Percentiles rank a stretch among this genome's conserved stretches.
Conservation (phyloP, 2,888 invertebrate genomes). For the Tuberolachnus salignus region DNA sequence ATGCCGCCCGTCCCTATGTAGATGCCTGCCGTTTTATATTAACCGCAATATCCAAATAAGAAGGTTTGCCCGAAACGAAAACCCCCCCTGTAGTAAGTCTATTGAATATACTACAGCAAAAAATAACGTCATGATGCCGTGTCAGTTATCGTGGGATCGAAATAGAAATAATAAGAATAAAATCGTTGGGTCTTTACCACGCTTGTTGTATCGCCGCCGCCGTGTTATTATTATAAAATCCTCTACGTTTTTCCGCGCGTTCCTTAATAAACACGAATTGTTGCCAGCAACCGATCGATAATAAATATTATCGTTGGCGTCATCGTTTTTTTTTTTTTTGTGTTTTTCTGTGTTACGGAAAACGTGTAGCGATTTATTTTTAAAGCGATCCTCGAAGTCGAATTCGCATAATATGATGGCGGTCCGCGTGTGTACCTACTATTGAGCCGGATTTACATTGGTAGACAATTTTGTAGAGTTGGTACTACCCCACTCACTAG, state of each 20-base stretch:
- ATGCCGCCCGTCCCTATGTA: too few relatives aligned
- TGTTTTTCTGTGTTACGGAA: not conserved
- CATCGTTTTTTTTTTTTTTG: slow-evolving; percentile 39
- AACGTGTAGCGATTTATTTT: slow-evolving; percentile 46
- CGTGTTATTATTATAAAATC: slow-evolving; percentile 45
- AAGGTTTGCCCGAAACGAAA: too few relatives aligned
- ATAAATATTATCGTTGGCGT: slow-evolving; percentile 56
- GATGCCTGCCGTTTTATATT: too few relatives aligned
- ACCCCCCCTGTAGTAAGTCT: too few relatives aligned
- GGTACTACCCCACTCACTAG: too few relatives aligned
- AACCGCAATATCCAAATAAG: too few relatives aligned
- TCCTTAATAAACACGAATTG: slow-evolving; percentile 48
- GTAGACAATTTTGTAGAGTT: too few relatives aligned
- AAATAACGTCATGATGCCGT: too few relatives aligned
- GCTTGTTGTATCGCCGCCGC: not conserved
- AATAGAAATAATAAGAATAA: slow-evolving; percentile 16
- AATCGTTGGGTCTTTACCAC: slow-evolving; percentile 14
- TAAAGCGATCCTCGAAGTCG: slow-evolving; percentile 46
- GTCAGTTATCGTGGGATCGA: not conserved
- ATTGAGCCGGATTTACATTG: too few relatives aligned
- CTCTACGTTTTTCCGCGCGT: not conserved
- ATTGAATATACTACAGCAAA: too few relatives aligned
- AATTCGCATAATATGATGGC: slow-evolving; percentile 13
- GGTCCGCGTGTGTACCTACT: not conserved
- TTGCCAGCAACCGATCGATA: slow-evolving; percentile 55